Conservation (phyloP, 1,140 invertebrate species). For the Diorhabda elongata region DNA sequence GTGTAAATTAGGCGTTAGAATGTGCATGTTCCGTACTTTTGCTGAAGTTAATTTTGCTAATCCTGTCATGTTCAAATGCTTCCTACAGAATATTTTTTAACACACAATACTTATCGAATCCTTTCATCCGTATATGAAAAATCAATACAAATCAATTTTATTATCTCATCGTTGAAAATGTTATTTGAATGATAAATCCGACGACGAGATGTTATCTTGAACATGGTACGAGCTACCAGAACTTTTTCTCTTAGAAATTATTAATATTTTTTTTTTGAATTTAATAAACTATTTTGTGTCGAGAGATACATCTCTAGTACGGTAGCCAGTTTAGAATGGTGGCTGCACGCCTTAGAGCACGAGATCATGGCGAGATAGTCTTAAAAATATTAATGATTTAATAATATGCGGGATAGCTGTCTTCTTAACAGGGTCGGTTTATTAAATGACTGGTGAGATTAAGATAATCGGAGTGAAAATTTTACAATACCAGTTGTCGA, state of each 20-base stretch:
- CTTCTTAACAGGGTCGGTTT: constrained; percentile 1
- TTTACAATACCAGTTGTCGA: neutral
- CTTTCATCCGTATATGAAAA: neutral
- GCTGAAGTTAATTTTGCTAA: too few species aligned
- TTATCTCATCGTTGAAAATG: neutral
- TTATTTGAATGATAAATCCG: neutral
- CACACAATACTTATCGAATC: too few species aligned
- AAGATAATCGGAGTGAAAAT: neutral
- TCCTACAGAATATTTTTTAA: too few species aligned
- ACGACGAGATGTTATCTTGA: neutral
- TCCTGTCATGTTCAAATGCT: too few species aligned
- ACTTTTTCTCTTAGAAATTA: constrained; percentile 3
- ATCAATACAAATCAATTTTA: neutral
- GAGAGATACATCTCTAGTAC: neutral
- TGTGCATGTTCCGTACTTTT: too few species aligned
- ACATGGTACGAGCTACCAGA: neutral
- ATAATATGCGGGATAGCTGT: neutral
- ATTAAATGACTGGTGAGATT: neutral
- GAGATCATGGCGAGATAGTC: neutral
- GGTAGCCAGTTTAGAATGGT: neutral
- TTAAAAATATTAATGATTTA: constrained; percentile 3
- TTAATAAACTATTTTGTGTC: neutral
- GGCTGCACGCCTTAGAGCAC: neutral
- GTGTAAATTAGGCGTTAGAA: too few species aligned
- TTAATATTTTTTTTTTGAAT: neutral